Evolutionary conservation across 2,113 vertebrate genomes (phyloP).

Genomic region (Paramisgurnus dabryanus): DNA sequence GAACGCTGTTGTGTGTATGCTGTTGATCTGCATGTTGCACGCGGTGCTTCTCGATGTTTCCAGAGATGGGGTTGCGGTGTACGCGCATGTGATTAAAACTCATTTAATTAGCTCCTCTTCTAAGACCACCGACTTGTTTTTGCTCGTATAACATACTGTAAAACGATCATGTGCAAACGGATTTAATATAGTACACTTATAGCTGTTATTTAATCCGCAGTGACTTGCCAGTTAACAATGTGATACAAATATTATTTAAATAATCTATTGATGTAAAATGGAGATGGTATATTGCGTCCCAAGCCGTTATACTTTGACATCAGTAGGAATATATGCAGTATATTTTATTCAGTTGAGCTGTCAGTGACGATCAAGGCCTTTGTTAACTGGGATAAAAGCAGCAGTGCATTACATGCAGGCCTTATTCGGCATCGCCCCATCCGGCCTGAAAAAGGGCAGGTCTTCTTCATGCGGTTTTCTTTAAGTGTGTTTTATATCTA

Average conservation of each 20-base stretch:
- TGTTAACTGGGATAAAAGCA: background rate
- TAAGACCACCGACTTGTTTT: background rate
- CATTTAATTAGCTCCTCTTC: slow-evolving; percentile 1
- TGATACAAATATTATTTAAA: background rate
- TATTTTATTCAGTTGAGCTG: slow-evolving; percentile 1
- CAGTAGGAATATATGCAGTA: background rate
- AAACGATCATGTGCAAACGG: background rate
- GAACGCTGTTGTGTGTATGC: background rate
- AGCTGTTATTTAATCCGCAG: background rate
- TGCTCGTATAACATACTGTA: background rate
- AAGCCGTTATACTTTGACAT: background rate
- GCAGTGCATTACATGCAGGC: slow-evolving; percentile 25
- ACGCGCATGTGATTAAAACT: slow-evolving; percentile 17
- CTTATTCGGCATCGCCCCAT: slow-evolving; percentile 48
- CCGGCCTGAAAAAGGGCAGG: slow-evolving; percentile 19
- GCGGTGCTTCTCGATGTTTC: background rate
- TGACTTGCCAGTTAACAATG: slow-evolving; percentile 3
- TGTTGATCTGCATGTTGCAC: background rate
- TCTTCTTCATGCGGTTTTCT: slow-evolving; percentile 16
- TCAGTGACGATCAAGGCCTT: slow-evolving; percentile 11
- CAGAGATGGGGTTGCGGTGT: slow-evolving; percentile 16
- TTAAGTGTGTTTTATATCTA: slow-evolving; percentile 4
- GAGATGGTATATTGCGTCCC: background rate
- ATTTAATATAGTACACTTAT: background rate
- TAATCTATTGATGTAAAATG: background rate